Evolutionary conservation across 2,113 vertebrate genomes (phyloP).

Genomic region (Genyomyrus donnyi): DNA sequence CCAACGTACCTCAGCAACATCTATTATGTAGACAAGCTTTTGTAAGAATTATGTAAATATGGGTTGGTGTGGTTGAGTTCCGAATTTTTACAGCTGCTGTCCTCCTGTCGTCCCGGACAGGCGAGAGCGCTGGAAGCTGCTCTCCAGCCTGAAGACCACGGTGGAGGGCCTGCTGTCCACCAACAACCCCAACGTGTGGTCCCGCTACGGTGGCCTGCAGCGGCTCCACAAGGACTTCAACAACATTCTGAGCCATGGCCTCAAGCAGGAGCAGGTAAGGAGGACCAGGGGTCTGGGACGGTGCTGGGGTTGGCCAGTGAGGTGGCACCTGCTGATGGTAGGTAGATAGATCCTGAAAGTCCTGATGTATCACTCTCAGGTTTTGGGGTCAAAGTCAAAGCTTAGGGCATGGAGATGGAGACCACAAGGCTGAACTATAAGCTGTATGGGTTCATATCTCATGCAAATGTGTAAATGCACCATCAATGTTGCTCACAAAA

Average conservation of each 20-base stretch:
- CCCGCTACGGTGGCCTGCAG: constrained; percentile 90
- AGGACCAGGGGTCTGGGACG: neutral
- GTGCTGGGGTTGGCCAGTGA: neutral
- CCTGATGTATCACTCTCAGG: neutral
- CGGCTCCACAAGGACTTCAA: constrained; percentile 94
- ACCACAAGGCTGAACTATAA: neutral
- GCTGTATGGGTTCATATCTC: neutral
- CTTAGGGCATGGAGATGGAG: neutral
- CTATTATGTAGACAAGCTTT: neutral
- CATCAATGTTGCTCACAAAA: neutral
- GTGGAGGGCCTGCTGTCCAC: constrained; percentile 92
- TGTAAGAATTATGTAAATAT: neutral
- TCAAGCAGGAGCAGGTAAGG: constrained; percentile 82
- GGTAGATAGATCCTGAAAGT: neutral
- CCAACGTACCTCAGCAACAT: neutral
- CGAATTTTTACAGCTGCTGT: neutral
- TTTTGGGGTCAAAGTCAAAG: neutral
- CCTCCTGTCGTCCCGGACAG: constrained; percentile 48
- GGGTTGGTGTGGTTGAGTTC: neutral
- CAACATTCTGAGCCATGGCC: constrained; percentile 85
- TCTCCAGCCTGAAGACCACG: constrained; percentile 89
- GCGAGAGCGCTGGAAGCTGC: constrained; percentile 86
- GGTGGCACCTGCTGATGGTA: neutral
- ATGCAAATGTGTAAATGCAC: neutral
- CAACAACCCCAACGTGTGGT: constrained; percentile 94